Conservation (phyloP, 2,113 vertebrate species). For the Callionymus lyra region DNA sequence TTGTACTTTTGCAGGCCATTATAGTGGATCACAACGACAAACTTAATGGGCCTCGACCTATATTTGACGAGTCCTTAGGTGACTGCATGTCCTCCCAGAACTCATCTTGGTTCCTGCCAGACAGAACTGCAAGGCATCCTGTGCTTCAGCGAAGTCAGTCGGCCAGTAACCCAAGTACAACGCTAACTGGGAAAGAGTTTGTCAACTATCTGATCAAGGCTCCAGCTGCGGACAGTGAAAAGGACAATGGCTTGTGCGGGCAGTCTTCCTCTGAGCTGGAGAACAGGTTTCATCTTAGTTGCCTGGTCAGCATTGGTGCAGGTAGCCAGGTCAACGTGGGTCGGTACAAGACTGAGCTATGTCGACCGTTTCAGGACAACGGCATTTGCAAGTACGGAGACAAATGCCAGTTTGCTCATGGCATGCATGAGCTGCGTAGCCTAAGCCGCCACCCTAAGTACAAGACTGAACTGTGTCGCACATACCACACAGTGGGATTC, state of each 20-base stretch:
- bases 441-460: conserved; percentile 96
- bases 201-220: no score
- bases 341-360: conserved; percentile 97
- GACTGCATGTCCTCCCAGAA: no score
- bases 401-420: conserved; percentile 98
- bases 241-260: conserved; percentile 88
- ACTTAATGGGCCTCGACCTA: no score
- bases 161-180: no score
- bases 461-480: conserved; percentile 98
- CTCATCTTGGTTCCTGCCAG: no score
- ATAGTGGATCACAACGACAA: no score
- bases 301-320: conserved; percentile 58
- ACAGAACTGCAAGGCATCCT: no score
- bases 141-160: no score
- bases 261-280: conserved; percentile 94
- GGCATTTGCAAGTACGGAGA: conserved; percentile 96
- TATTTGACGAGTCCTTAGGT: no score
- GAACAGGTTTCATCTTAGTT: conserved; percentile 81
- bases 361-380: conserved; percentile 94
- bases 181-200: no score
- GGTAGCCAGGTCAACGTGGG: conserved; percentile 95
- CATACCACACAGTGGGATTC: conserved; percentile 98
- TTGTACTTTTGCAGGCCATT: no score
- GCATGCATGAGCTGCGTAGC: conserved; percentile 93
- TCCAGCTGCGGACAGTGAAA: no score